A percentile compares a stretch with the other conserved stretches of the same genome.
phyloP scores from a whole-genome alignment of 1,140 invertebrate species.

The Leguminivora glycinivorella region DNA sequence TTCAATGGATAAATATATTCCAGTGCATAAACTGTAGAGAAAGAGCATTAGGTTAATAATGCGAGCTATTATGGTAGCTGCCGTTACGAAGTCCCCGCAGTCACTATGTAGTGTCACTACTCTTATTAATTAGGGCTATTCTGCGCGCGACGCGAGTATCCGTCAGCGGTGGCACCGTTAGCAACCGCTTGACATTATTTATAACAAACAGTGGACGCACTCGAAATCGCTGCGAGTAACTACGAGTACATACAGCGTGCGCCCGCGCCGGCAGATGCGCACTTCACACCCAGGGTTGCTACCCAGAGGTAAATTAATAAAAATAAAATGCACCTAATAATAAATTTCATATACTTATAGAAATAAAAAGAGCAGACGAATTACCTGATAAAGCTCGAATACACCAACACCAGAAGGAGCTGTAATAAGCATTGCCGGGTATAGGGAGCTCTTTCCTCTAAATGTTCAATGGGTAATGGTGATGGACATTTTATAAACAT shows the following conservation, averaged over 20 bases:
- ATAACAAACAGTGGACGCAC: slow-evolving; percentile 23
- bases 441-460: no score
- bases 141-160: neutral
- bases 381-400: no score
- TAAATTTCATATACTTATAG: neutral
- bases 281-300: slow-evolving; percentile 17
- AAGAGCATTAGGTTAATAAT: neutral
- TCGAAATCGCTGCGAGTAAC: neutral
- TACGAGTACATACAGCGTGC: neutral
- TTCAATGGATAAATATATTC: neutral
- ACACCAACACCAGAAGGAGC: no score
- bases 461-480: no score
- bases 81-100: neutral
- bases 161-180: slow-evolving; percentile 14
- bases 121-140: slow-evolving; percentile 13
- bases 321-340: neutral
- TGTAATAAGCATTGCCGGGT: no score
- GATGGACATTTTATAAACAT: no score
- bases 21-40: neutral
- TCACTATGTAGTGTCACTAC: neutral
- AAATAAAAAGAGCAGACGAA: neutral
- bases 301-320: neutral
- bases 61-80: neutral
- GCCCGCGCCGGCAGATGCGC: neutral
- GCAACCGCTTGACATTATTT: slow-evolving; percentile 21